Evolutionary conservation across 2,888 invertebrate genomes (phyloP), one percentile per base, ranked within the genome.

Genomic region (Amiota mariae): DNA sequence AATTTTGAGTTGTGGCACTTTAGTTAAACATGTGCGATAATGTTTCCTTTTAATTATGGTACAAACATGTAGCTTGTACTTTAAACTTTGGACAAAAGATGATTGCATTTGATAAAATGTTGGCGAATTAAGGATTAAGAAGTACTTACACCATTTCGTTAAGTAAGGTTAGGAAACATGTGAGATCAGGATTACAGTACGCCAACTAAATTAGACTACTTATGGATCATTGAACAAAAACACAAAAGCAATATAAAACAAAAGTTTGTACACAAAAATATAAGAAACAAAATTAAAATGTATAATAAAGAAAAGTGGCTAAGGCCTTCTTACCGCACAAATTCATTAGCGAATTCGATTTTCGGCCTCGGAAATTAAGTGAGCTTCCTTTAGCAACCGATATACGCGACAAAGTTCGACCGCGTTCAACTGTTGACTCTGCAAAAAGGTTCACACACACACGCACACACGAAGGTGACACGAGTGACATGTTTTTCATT

Each of bases 271-370:
- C 36, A 6, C 8, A 36, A 6, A 36, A 36, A 36, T 6, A 36
- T 36, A 36, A 36, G 24, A 4, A 36, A 36, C 36, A 36, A 36
- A 36, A 36, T 36, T 2, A 79, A 72, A 18, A 73, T 59, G 9
- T 68, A 75, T 66, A 72, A 72, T 77, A 76, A 80, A 79, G 71
- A 76, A 81, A 82, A 84, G 79, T 80, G 80, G 79, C 79, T 79
- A 15, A 15, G 59, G 59, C 59, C 59, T 91, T 93, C 96, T 96
- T 96, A 96, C 96, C 96, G 94, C 96, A 96, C 93, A 96, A 93
- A 94, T 96, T 96, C 96, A 96, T 96, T 93, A 96, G 94, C 91
- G 96, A 96, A 94, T 95, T 96, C 92, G 96, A 96, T 93, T 96
- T 96, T 94, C 96, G 94, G 90, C 93, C 93, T 93, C 95, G 95